Evolutionary conservation across 2,113 vertebrate genomes (phyloP), one percentile per base, ranked within the genome.

Genomic region (Catharus minimus): DNA sequence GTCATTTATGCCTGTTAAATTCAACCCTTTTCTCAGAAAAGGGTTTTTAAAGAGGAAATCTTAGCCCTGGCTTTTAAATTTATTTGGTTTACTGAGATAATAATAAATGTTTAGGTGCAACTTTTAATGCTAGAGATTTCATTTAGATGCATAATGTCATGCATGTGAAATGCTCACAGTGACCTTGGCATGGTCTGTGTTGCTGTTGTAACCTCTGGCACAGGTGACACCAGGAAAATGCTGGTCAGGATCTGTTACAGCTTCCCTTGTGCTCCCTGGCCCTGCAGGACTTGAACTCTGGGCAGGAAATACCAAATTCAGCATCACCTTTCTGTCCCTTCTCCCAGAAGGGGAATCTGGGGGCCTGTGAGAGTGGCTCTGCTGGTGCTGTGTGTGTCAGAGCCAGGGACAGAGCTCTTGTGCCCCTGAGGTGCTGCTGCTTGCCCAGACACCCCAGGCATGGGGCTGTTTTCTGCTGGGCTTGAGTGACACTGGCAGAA

Each of bases 401-500:
- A 50, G 22, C 27, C 83, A 57, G 36, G 55, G 22, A n/a, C 83
- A 53, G 62, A 43, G 68, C 55, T 1, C 21, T 39, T 1, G 4
- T 73, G 58, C 72, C 20, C 14, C 56, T 5, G 38, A 18, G 69
- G 7, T 15, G 56, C 13, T 36, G 50, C 74, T 89, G 61, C 72
- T 57, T 46, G 57, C 76, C 10, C 6, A 47, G 92, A 36, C 76
- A n/a, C n/a, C 36, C 7, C 44, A 27, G 73, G 68, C 65, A 23
- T 14, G 2, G 57, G 53, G 2, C 77, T 67, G 57, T 22, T 71
- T 57, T 30, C 62, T 68, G 3, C 71, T 43, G 30, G 47, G 47
- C 90, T 92, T 49, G 92, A 93, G 60, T 93, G 87, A 82, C 91
- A 65, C 75, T n/a, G 27, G 64, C 94, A 92, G 88, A 88, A 93